Evolutionary conservation across 2,113 vertebrate species (phyloP).

Genomic region (Todiramphus chloris): DNA sequence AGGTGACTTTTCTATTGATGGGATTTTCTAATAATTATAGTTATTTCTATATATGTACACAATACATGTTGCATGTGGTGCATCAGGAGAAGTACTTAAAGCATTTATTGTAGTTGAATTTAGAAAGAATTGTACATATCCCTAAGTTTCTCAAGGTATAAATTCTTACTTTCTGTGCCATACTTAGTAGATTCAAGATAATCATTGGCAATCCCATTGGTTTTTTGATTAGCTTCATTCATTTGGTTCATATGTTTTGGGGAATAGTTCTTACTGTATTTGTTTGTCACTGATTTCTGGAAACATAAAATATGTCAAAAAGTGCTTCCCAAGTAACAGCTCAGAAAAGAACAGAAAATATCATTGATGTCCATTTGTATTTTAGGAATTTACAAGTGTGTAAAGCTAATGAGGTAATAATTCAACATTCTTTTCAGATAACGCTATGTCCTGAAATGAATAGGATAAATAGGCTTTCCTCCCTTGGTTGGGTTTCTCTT

Average conservation of each 20-base stretch:
- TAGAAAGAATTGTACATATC: neutral
- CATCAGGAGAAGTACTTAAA: neutral
- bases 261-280: conserved; percentile 57
- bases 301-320: conserved; percentile 34
- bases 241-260: conserved; percentile 34
- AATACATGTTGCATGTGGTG: neutral
- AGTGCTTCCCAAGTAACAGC: conserved; percentile 26
- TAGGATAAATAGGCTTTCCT: neutral
- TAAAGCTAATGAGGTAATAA: conserved; percentile 22
- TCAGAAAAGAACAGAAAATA: conserved; percentile 11
- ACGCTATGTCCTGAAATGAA: neutral
- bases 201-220: neutral
- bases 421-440: neutral
- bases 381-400: conserved; percentile 30
- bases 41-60: neutral
- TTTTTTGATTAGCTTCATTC: conserved; percentile 27
- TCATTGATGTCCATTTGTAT: neutral
- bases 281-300: conserved; percentile 45
- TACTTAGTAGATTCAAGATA: conserved; percentile 34
- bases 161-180: neutral
- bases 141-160: conserved; percentile 8
- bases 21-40: neutral
- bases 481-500: neutral
- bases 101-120: neutral
- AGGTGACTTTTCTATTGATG: neutral